Evolutionary conservation across 1,140 invertebrate genomes (phyloP), one percentile per base, ranked within the genome.

Genomic region (Drosophila repletoides): DNA sequence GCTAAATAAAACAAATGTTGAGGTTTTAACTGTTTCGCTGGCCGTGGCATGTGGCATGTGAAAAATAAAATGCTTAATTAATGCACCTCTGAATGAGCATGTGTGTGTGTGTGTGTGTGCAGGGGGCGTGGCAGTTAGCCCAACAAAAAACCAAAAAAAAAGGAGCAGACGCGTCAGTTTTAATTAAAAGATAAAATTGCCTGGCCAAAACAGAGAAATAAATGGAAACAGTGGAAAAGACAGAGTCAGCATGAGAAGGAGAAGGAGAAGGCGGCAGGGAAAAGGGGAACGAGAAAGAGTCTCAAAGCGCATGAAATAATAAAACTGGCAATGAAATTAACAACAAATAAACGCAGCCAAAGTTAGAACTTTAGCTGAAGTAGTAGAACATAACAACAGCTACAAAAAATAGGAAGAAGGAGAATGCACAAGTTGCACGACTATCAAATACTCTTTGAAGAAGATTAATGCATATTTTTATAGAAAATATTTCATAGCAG

Each of bases 161-260:
- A 55, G 59, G 28, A 59, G 66, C 49, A 65, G 71, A 46, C 66
- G 70, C 74, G 76, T 67, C 80, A 79, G 56, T 86, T 83, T 83
- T 86, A 83, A 83, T 83, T 83, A 86, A 83, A 83, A 79, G 79
- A 83, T 83, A 83, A 84, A 83, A 72, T 79, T 79, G 72, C 80
- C 68, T 75, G 71, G 63, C 59, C 65, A 55, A 40, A 28, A 36
- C 9, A 12, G 5, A 40, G n/a, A n/a, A n/a, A n/a, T n/a, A n/a
- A n/a, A n/a, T n/a, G n/a, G n/a, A n/a, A n/a, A n/a, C n/a, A n/a
- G n/a, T n/a, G n/a, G n/a, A n/a, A n/a, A n/a, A n/a, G n/a, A n/a
- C n/a, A n/a, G 14, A 41, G 10, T 3, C n/a, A 22, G 34, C 43
- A 52, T 43, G 46, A 36, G 19, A 10, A 14, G 38, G 29, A 9